Base-by-base conservation (phyloP, 2,797 vertebrate genomes). In the Cynodonichthys magdalenae region DNA sequence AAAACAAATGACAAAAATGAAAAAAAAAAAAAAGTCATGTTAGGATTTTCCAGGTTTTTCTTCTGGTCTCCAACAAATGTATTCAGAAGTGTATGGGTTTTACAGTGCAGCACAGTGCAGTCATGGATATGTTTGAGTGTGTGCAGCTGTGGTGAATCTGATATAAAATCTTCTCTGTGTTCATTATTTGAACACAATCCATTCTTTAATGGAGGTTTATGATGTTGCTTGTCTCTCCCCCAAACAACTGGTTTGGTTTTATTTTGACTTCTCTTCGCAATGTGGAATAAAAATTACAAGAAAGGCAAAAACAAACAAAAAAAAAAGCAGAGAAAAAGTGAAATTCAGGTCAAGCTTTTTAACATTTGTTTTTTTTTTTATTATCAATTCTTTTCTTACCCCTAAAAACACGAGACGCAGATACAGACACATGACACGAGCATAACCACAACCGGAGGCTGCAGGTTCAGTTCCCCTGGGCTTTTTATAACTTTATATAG, bases 401-500 rank as follows among this genome's bases (percentile, higher is more conserved):
- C 58, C 65, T 66, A 62, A 58, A 50, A 82, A 81, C 61, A 80
- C 67, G 19, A 75, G 60, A 61, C 62, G 69, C 69, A 75, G 45
- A 53, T 50, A 82, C 59, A 8, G 48, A 84, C 83, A 83, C 80
- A 36, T 47, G 46, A 74, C 79, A 84, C 63, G 3, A 80, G 80
- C 51, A 42, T 60, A 74, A 77, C 64, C 55, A 60, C 65, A 68
- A 63, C 50, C 59, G 5, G 0, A 54, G 73, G 28, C 36, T 54
- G 58, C 53, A 1, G 66, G 76, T 64, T 74, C 54, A 60, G 45
- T 56, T 82, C 74, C 63, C 82, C 75, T 12, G 72, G 82, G 72
- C 60, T 79, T 69, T 65, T 77, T 81, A 34, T 19, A 53, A 61
- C 34, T 41, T 84, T 69, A 77, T 83, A 87, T 89, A 87, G 86